phyloP scores from a whole-genome alignment of 2,888 invertebrate genomes.

The Aspidapion aeneum region DNA sequence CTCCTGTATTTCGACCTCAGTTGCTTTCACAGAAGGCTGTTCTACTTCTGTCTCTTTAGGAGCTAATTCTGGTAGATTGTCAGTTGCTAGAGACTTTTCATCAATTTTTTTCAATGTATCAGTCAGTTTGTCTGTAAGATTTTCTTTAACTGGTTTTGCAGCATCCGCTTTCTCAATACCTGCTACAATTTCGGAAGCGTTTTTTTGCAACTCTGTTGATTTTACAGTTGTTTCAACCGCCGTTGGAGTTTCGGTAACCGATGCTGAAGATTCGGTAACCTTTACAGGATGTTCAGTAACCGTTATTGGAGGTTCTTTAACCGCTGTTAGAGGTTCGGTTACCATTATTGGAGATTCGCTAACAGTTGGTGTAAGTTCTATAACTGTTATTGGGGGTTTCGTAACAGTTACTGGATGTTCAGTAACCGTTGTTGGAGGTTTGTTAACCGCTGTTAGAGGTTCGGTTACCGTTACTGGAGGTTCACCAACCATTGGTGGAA shows the following conservation, averaged over 20 bases:
- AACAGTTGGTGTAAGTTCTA: background rate
- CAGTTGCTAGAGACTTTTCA: background rate
- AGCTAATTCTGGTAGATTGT: background rate
- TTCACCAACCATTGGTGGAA: background rate
- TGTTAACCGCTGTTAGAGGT: background rate
- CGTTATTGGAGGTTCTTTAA: background rate
- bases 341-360: background rate
- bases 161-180: background rate
- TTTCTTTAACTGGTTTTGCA: background rate
- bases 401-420: background rate
- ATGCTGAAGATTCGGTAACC: background rate
- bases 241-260: background rate
- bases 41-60: background rate
- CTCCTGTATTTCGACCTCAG: slow-evolving; percentile 7
- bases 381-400: background rate
- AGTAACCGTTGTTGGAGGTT: background rate
- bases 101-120: no score
- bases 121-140: no score
- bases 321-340: background rate
- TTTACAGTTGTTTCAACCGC: slow-evolving; percentile 12
- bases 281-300: background rate
- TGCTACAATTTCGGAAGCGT: background rate
- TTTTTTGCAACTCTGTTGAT: background rate
- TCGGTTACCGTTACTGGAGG: background rate
- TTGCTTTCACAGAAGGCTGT: background rate